These are phyloP conservation scores for Pristionchus maxplancki DNA, from an alignment of 2,888 invertebrate species.

Conservation along the genomic window DNA sequence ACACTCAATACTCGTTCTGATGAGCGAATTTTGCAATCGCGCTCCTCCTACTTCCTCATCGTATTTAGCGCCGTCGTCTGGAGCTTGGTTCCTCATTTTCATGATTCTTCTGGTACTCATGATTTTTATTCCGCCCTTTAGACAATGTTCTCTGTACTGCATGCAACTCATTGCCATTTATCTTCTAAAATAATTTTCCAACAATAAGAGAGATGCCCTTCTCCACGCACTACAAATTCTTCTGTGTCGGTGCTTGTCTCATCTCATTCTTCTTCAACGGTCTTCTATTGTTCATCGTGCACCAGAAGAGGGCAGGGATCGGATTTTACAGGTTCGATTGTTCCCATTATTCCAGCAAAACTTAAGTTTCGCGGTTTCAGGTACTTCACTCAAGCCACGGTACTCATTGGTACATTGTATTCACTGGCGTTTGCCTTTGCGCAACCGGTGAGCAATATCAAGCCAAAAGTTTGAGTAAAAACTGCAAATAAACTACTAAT, in stretches of 20 bases:
- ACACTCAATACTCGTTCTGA: not conserved
- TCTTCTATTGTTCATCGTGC: not conserved
- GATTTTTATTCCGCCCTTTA: too few relatives aligned
- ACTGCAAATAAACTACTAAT: too few relatives aligned
- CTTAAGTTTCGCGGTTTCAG: not conserved
- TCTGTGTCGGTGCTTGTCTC: not conserved
- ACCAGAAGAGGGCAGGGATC: not conserved
- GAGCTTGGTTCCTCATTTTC: too few relatives aligned
- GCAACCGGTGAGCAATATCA: not conserved
- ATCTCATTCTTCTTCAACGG: not conserved
- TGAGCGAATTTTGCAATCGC: not conserved
- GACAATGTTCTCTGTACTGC: too few relatives aligned
- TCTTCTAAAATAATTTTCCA: too few relatives aligned
- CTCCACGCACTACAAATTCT: not conserved
- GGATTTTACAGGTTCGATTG: not conserved
- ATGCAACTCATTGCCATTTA: too few relatives aligned
- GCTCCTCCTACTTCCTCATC: not conserved
- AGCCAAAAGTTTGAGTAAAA: too few relatives aligned
- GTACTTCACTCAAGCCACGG: not conserved
- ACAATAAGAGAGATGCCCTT: not conserved
- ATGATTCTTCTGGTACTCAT: too few relatives aligned
- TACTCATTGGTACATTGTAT: not conserved
- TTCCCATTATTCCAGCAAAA: not conserved
- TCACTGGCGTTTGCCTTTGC: not conserved
- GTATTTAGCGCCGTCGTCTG: not conserved